phyloP scores from a whole-genome alignment of 2,888 invertebrate species.

The Platycnemis pennipes region DNA sequence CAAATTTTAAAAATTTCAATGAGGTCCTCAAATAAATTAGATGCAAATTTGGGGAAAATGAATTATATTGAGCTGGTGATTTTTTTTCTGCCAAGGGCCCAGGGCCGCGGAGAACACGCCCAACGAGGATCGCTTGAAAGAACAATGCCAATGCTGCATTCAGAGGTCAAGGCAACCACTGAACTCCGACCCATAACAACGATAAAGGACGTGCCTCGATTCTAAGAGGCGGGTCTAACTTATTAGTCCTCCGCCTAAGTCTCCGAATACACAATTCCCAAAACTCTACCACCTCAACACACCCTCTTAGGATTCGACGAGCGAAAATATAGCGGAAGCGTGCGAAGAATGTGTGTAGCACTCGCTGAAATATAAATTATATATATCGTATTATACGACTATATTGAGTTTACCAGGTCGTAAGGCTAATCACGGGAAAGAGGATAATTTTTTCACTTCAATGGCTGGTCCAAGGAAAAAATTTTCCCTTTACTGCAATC shows the following conservation, averaged over 20 bases:
- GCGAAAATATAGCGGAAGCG: not conserved
- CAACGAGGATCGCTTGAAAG: not conserved
- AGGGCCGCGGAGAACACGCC: not conserved
- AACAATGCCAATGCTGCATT: not conserved
- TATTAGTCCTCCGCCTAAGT: not conserved
- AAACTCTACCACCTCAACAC: not conserved
- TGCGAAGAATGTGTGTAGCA: too few relatives aligned
- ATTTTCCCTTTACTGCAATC: too few relatives aligned
- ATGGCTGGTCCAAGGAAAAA: too few relatives aligned
- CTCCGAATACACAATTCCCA: not conserved
- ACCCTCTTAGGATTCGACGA: not conserved
- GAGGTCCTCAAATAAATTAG: not conserved
- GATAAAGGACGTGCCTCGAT: not conserved
- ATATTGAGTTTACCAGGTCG: too few relatives aligned
- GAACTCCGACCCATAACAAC: constrained; percentile 20
- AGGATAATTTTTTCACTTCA: too few relatives aligned
- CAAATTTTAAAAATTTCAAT: constrained; percentile 5
- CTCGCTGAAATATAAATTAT: too few relatives aligned
- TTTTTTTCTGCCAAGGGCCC: not conserved
- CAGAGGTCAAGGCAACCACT: not conserved
- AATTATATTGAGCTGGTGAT: not conserved
- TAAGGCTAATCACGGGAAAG: too few relatives aligned
- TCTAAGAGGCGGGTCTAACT: not conserved
- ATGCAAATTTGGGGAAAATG: constrained; percentile 11
- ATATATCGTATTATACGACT: too few relatives aligned